A percentile compares a stretch with the other conserved stretches of the same genome.
phyloP scores from a whole-genome alignment of 1,140 invertebrate species.

The Pemphigus obesinymphae region DNA sequence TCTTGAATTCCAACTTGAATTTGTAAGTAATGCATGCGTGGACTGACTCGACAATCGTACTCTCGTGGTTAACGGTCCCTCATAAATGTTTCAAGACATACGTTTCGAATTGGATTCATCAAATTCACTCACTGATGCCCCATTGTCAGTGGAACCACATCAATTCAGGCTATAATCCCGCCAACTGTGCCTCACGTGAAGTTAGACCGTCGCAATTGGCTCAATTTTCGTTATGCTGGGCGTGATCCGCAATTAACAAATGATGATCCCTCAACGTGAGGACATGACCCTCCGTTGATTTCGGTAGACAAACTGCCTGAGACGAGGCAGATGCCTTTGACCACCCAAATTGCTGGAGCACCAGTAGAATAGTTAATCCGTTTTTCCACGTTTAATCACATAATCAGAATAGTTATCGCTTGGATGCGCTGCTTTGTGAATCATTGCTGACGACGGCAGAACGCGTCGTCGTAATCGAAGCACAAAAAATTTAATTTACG shows the following conservation, averaged over 20 bases:
- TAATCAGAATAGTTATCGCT: too few relatives aligned
- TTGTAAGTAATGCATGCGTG: slow-evolving; percentile 44
- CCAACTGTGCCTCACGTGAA: slow-evolving; percentile 39
- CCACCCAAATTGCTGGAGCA: too few relatives aligned
- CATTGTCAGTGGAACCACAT: slow-evolving; percentile 36
- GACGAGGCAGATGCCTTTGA: too few relatives aligned
- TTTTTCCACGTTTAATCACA: too few relatives aligned
- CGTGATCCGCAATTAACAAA: neutral
- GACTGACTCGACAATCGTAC: slow-evolving; percentile 48
- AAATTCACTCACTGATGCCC: neutral
- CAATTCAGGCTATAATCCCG: slow-evolving; percentile 48
- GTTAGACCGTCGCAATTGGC: neutral
- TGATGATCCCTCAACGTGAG: neutral
- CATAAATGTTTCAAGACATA: slow-evolving; percentile 41
- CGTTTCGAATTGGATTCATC: slow-evolving; percentile 14
- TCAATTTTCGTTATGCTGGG: neutral
- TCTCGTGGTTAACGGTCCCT: slow-evolving; percentile 46
- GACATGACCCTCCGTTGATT: too few relatives aligned
- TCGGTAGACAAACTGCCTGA: too few relatives aligned
- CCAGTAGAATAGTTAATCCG: too few relatives aligned
- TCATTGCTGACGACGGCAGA: too few relatives aligned
- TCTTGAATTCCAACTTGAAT: neutral
- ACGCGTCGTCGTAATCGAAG: too few relatives aligned
- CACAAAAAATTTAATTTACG: too few relatives aligned
- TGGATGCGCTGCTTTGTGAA: too few relatives aligned